Evolutionary conservation across 2,888 invertebrate genomes (phyloP).

Genomic region (Macrosiphum euphorbiae): DNA sequence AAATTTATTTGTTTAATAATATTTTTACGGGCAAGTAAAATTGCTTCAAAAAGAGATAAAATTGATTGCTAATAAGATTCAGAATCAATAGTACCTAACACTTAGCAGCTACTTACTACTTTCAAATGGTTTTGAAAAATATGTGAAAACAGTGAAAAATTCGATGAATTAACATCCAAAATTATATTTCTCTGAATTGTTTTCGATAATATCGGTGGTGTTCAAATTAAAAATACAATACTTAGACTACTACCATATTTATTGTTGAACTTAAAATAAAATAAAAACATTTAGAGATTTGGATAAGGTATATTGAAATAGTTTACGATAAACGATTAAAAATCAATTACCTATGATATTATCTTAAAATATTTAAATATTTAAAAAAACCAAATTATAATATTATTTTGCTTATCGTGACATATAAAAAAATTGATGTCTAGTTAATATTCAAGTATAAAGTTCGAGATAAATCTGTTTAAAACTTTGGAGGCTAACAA

Average conservation of each 20-base stretch:
- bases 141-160: not conserved
- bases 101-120: not conserved
- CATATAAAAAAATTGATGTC: no score
- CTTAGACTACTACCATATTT: not conserved
- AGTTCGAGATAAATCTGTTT: no score
- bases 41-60: not conserved
- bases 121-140: not conserved
- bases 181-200: not conserved
- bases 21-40: not conserved
- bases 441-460: no score
- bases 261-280: not conserved
- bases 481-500: no score
- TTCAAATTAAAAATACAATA: not conserved
- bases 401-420: no score
- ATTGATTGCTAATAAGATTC: not conserved
- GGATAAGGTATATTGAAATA: not conserved
- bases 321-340: not conserved
- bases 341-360: not conserved
- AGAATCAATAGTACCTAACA: not conserved
- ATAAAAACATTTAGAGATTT: not conserved
- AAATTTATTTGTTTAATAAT: not conserved
- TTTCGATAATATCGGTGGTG: not conserved
- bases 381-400: no score
- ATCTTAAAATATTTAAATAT: not conserved
- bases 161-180: not conserved